Conservation (phyloP, 2,888 invertebrate genomes). For the Cantharis flavilabris region DNA sequence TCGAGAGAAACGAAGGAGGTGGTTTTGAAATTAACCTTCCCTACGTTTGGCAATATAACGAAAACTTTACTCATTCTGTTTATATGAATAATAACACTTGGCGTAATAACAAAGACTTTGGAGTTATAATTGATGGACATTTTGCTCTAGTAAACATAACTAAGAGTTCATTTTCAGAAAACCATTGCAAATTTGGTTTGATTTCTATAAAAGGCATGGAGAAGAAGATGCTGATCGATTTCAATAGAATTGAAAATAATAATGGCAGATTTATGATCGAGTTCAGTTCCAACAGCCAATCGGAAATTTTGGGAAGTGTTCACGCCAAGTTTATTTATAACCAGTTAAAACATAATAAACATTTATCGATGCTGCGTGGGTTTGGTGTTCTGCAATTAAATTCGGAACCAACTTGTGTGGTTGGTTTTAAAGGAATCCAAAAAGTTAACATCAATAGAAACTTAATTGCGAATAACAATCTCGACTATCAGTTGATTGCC, state of each 20-base stretch:
- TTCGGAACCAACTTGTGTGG: conserved; percentile 75
- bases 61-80: conserved; percentile 91
- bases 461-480: conserved; percentile 78
- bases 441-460: conserved; percentile 90
- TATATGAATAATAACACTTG: conserved; percentile 87
- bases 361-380: conserved; percentile 44
- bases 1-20: conserved; percentile 83
- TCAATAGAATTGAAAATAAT: conserved; percentile 81
- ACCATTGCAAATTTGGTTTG: conserved; percentile 80
- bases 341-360: conserved; percentile 73
- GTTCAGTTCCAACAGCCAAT: conserved; percentile 88
- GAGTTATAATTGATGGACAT: conserved; percentile 87
- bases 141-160: conserved; percentile 89
- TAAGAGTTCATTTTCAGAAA: conserved; percentile 82
- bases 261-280: conserved; percentile 83
- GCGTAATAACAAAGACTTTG: conserved; percentile 83
- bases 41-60: conserved; percentile 94
- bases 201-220: conserved; percentile 93
- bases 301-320: conserved; percentile 87
- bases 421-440: conserved; percentile 93
- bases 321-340: conserved; percentile 80
- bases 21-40: conserved; percentile 90
- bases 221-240: conserved; percentile 84
- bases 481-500: conserved; percentile 90
- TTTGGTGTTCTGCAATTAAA: conserved; percentile 51